Evolutionary conservation across 2,888 invertebrate species (phyloP), one percentile per base, ranked within the genome.

Genomic region (Volucella inflata): DNA sequence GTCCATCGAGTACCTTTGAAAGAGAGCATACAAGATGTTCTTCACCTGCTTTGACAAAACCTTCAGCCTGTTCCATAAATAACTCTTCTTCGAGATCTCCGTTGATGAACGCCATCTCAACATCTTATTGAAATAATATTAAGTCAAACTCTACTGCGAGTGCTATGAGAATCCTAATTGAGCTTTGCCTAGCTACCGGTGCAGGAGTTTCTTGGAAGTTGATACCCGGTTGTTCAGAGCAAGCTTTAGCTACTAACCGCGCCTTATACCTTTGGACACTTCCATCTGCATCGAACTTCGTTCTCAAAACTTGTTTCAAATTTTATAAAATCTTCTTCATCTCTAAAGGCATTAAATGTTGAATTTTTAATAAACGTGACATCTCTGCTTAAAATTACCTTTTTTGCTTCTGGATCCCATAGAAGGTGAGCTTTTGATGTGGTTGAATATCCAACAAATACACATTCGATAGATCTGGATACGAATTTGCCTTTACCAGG

Each of bases 181-280:
- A 38, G 6, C 14, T 38, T 14, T 17, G n/a, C 9, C 38, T 36
- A 6, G 16, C 38, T 8, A 46, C 46, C 9, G 46, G 46, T 11
- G 46, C 88, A n/a, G n/a, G n/a, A n/a, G n/a, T n/a, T n/a, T n/a
- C n/a, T 30, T 88, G 83, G 80, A 88, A 90, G 82, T 89, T 88
- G 30, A 87, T 82, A 11, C 89, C 89, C 44, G 85, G 88, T 57
- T 88, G 76, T 64, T 90, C 89, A 2, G 80, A 87, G 71, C 87
- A 90, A 36, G 89, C 89, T 68, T 88, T 88, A 12, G 89, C 89
- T 1, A 90, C 90, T 38, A 90, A 68, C 38, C 90, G 62, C 2
- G 89, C 89, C 70, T 90, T 90, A n/a, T n/a, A n/a, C n/a, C n/a
- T n/a, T n/a, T n/a, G n/a, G n/a, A n/a, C n/a, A n/a, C n/a, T n/a